Conservation (phyloP, 2,113 vertebrate genomes). For the Crotalus viridis region DNA sequence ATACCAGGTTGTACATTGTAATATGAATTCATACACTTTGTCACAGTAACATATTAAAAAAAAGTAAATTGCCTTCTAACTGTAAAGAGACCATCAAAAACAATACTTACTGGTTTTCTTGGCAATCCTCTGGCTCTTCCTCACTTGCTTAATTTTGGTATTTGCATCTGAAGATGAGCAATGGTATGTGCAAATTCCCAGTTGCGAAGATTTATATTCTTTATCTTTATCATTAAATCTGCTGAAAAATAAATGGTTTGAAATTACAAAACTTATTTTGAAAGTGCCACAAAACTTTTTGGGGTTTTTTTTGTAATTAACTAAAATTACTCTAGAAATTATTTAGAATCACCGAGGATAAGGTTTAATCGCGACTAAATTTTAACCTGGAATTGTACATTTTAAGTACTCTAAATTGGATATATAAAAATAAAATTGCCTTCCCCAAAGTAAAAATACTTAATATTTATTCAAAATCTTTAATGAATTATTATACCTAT, state of each 20-base stretch:
- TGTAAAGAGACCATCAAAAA: constrained; percentile 24
- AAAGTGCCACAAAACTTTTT: neutral
- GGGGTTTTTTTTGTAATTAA: neutral
- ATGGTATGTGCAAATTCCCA: neutral
- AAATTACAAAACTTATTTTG: constrained; percentile 38
- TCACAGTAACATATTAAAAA: neutral
- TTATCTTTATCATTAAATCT: constrained; percentile 47
- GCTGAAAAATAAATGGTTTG: constrained; percentile 46
- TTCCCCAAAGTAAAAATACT: neutral
- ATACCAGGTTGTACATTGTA: neutral
- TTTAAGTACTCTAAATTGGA: neutral
- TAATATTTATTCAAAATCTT: constrained; percentile 46
- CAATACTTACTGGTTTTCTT: constrained; percentile 56
- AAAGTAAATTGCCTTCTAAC: neutral
- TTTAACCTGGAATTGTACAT: neutral
- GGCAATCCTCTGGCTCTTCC: constrained; percentile 51
- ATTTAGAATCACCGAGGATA: neutral
- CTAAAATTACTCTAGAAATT: neutral
- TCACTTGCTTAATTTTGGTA: constrained; percentile 25
- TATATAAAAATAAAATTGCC: neutral
- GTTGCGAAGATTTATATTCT: constrained; percentile 8
- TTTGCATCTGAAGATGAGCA: constrained; percentile 3
- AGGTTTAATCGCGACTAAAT: neutral
- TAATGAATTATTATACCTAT: constrained; percentile 10
- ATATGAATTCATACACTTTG: neutral